phyloP scores from a whole-genome alignment of 2,113 vertebrate genomes.

The Halichoerus grypus region DNA sequence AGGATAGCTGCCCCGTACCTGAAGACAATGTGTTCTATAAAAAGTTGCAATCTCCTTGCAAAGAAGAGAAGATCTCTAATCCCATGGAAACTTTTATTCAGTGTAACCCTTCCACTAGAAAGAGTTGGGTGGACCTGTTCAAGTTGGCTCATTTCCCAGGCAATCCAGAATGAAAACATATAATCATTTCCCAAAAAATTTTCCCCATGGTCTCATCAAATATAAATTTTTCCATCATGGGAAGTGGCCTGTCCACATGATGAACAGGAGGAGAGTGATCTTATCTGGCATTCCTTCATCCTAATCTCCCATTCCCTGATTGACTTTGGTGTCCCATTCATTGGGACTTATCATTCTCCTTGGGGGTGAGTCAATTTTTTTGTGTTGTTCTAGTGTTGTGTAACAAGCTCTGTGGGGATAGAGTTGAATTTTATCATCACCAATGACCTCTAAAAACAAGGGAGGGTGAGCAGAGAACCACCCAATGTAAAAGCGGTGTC shows the following conservation, averaged over 20 bases:
- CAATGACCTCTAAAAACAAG: background rate
- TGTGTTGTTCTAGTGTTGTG: background rate
- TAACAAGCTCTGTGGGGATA: background rate
- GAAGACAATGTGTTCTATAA: background rate
- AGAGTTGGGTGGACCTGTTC: background rate
- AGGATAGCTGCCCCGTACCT: background rate
- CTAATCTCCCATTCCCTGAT: background rate
- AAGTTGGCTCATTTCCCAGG: background rate
- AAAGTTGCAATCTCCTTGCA: background rate
- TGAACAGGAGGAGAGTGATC: background rate
- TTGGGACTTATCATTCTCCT: background rate
- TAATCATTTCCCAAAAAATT: background rate
- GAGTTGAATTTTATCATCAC: background rate
- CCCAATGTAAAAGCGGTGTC: background rate
- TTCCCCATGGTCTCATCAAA: background rate
- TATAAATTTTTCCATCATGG: background rate
- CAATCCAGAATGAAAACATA: conserved; percentile 5
- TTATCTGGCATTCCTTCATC: background rate
- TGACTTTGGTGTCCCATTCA: background rate
- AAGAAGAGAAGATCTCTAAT: background rate
- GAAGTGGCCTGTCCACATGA: background rate
- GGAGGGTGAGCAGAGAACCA: background rate
- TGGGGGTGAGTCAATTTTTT: background rate
- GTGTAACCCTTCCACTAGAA: background rate
- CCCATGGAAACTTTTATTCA: background rate